These are phyloP conservation scores for Chionoecetes opilio DNA, from an alignment of 1,140 invertebrate species.

Conservation along the genomic window DNA sequence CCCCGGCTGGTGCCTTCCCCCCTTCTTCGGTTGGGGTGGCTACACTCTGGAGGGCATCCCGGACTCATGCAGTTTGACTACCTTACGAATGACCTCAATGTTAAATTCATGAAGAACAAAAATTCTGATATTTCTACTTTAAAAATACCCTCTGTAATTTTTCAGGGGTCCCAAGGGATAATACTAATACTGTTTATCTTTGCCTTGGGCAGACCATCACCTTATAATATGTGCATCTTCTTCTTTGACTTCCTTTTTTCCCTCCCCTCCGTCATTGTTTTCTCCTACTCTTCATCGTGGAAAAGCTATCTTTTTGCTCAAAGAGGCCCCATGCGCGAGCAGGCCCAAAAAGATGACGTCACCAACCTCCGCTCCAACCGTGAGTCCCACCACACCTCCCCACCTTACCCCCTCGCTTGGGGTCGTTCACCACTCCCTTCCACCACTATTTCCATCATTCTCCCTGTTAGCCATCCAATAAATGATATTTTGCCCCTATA, in stretches of 20 bases:
- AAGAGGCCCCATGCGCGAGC: conserved; percentile 84
- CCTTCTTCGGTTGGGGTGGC: conserved; percentile 82
- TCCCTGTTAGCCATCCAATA: no score
- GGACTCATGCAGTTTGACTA: conserved; percentile 82
- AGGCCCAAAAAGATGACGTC: conserved; percentile 84
- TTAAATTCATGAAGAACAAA: conserved; percentile 22
- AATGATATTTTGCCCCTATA: no score
- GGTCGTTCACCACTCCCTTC: not conserved
- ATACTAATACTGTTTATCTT: not conserved
- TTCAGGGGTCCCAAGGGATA: not conserved
- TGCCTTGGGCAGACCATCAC: conserved; percentile 56
- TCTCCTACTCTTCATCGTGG: conserved; percentile 85
- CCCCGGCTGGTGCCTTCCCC: conserved; percentile 81
- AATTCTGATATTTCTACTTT: not conserved
- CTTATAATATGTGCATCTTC: conserved; percentile 76
- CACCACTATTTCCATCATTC: no score
- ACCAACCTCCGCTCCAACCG: conserved; percentile 82
- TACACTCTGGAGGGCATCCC: conserved; percentile 82
- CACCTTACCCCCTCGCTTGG: not conserved
- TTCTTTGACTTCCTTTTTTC: conserved; percentile 81
- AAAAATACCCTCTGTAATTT: not conserved
- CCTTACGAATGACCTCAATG: conserved; percentile 78
- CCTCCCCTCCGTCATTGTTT: conserved; percentile 81
- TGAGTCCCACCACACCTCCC: not conserved
- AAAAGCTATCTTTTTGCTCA: conserved; percentile 84